A percentile compares a stretch with the other conserved stretches of the same genome.
phyloP scores from a whole-genome alignment of 2,797 vertebrate genomes.

The Labroides dimidiatus region DNA sequence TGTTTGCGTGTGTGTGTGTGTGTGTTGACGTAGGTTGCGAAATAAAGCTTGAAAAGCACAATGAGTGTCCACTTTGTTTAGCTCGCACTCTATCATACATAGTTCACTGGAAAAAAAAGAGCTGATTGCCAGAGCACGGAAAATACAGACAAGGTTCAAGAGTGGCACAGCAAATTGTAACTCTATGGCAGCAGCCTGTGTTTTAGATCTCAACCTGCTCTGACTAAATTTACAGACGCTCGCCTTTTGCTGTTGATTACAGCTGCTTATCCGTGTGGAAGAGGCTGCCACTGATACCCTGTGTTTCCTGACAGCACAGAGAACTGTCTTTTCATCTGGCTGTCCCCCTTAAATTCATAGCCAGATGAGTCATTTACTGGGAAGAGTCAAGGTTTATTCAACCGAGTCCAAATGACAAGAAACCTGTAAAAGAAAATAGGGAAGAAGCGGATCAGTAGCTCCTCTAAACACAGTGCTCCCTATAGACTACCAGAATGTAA shows the following conservation, averaged over 20 bases:
- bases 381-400: conserved; percentile 58
- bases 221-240: conserved; percentile 54
- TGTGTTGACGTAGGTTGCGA: conserved; percentile 3
- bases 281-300: conserved; percentile 56
- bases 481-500: conserved; percentile 20
- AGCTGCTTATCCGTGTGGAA: conserved; percentile 73
- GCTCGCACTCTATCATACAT: conserved; percentile 1
- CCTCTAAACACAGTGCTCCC: conserved; percentile 37
- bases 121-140: neutral
- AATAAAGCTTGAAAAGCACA: conserved; percentile 11
- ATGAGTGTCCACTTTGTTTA: conserved; percentile 14
- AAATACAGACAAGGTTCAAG: neutral
- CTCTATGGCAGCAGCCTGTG: neutral
- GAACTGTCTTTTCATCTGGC: conserved; percentile 61
- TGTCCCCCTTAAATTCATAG: conserved; percentile 54
- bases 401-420: conserved; percentile 61
- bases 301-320: conserved; percentile 63
- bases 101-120: conserved; percentile 20
- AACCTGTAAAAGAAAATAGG: conserved; percentile 36
- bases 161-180: conserved; percentile 15
- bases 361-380: conserved; percentile 65
- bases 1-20: no score
- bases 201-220: conserved; percentile 36
- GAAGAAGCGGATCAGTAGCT: conserved; percentile 17
- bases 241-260: conserved; percentile 59